phyloP scores from a whole-genome alignment of 2,113 vertebrate genomes.

The Hystrix brachyura region DNA sequence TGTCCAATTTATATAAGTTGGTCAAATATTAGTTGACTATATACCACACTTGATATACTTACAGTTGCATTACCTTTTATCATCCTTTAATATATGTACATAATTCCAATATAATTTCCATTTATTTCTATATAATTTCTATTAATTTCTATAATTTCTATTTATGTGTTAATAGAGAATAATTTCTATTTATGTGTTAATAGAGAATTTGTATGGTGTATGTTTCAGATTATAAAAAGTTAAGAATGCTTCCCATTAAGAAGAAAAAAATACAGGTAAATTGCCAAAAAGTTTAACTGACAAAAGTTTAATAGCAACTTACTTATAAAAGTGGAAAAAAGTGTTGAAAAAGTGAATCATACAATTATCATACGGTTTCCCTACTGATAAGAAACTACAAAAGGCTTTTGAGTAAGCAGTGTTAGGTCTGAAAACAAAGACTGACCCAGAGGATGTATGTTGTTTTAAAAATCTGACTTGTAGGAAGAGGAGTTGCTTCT shows the following conservation, averaged over 20 bases:
- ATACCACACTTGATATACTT: conserved; percentile 58
- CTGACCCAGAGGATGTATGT: conserved; percentile 84
- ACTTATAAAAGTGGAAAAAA: conserved; percentile 95
- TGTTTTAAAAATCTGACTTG: conserved; percentile 84
- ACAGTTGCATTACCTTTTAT: conserved; percentile 71
- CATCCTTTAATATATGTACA: conserved; percentile 70
- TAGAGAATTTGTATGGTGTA: conserved; percentile 61
- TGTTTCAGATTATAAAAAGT: conserved; percentile 76
- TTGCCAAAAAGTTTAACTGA: conserved; percentile 86
- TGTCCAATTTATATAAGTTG: conserved; percentile 77
- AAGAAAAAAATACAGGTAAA: conserved; percentile 87
- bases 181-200: conserved; percentile 44
- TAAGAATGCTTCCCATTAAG: conserved; percentile 77
- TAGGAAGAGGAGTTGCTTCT: conserved; percentile 86
- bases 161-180: background rate
- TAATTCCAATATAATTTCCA: conserved; percentile 76
- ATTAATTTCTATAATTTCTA: conserved; percentile 57
- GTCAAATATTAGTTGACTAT: conserved; percentile 74
- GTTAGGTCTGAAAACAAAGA: conserved; percentile 87
- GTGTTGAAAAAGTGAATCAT: conserved; percentile 90
- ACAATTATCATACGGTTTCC: conserved; percentile 88
- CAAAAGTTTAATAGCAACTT: conserved; percentile 94
- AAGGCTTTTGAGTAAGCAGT: conserved; percentile 90
- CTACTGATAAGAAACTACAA: conserved; percentile 90
- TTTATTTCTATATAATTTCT: background rate